Evolutionary conservation across 2,888 invertebrate genomes (phyloP).

Genomic region (Tenthredo mesomela): DNA sequence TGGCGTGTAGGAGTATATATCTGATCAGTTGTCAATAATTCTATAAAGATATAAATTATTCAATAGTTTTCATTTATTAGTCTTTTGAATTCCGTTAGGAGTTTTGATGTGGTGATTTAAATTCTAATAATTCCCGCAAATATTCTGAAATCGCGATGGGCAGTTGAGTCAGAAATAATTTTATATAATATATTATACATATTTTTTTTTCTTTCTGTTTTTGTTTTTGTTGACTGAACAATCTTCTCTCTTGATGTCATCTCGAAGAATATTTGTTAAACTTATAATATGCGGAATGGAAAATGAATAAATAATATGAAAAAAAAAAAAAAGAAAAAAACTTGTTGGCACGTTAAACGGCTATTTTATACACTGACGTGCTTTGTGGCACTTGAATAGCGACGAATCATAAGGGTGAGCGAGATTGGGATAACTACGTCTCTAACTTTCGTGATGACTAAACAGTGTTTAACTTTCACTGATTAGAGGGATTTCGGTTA

Average conservation of each 20-base stretch:
- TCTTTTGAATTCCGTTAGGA: background rate
- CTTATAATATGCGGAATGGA: background rate
- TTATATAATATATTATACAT: too few relatives aligned
- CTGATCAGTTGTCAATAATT: background rate
- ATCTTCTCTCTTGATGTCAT: background rate
- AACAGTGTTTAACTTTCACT: constrained; percentile 49
- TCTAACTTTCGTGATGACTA: constrained; percentile 45
- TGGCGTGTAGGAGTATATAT: background rate
- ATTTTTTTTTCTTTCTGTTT: background rate
- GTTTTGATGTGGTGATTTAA: constrained; percentile 13
- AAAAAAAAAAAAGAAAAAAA: background rate
- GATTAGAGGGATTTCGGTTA: constrained; percentile 45
- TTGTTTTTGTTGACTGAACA: background rate
- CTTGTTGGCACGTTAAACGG: constrained; percentile 27
- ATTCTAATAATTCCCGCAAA: background rate
- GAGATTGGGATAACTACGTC: constrained; percentile 30
- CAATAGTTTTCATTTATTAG: background rate
- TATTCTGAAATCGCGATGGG: background rate
- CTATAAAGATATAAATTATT: background rate
- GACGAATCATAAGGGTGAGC: constrained; percentile 10
- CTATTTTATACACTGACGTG: constrained; percentile 36
- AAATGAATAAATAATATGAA: background rate
- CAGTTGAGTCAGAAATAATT: background rate
- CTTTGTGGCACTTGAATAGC: constrained; percentile 32
- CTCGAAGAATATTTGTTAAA: background rate